Evolutionary conservation across 2,797 vertebrate species (phyloP), one percentile per base, ranked within the genome.

Genomic region (Hippoglossus hippoglossus): DNA sequence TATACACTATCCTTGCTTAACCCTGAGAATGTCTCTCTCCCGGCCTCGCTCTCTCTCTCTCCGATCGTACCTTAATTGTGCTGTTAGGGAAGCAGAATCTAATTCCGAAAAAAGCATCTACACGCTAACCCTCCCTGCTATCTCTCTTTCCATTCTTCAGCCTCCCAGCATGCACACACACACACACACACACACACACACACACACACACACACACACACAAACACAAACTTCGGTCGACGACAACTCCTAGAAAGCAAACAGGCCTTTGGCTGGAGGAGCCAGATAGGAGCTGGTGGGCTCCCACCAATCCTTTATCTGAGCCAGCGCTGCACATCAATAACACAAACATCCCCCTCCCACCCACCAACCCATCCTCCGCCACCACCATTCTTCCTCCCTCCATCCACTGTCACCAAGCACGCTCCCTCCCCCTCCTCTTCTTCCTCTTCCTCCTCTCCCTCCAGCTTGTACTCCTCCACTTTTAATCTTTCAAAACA

Each of bases 401-500:
- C 75, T 84, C 80, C 80, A 68, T 85, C 73, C 78, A 87, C 81
- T 90, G 88, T 89, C 88, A 89, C 88, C 82, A 81, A 81, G 73
- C 81, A 64, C 1, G 28, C 28, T 28, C 77, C 73, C 76, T 75
- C 63, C 80, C 66, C 41, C 50, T 44, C 41, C 15, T 4, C 64
- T 53, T 57, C 46, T 64, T 56, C 71, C 49, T 56, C 54, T 57
- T 72, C 71, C 80, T 77, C 78, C 79, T 57, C 67, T 77, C 84
- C 87, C 88, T 85, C 77, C 75, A 81, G 82, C 89, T 71, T 79
- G 69, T 79, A 73, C 81, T 85, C 73, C 79, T 87, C 82, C 77
- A 79, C 87, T 89, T 92, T 91, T 93, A 93, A 94, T 94, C 90
- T 94, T 89, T 90, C 76, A 90, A 93, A 93, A 94, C 89, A 94